Percentiles rank a stretch among this genome's conserved stretches.
Conservation (phyloP, 2,888 invertebrate species). For the Smittia sp. region DNA sequence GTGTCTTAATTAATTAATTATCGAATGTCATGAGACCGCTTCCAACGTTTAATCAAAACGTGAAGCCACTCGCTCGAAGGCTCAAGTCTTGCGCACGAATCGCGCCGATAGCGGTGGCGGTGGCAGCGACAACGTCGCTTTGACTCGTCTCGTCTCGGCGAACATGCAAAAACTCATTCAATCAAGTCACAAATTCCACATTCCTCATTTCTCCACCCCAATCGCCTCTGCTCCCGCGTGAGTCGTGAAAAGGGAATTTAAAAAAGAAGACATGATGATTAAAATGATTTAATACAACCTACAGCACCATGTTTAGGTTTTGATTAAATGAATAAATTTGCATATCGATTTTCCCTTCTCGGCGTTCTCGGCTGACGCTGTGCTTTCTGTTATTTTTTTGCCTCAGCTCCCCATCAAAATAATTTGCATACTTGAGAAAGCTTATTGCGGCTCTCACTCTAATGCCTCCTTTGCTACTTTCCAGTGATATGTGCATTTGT, state of each 20-base stretch:
- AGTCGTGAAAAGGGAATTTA: background rate
- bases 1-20: conserved; percentile 36
- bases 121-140: background rate
- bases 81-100: conserved; percentile 28
- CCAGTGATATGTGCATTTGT: conserved; percentile 1
- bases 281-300: conserved; percentile 37
- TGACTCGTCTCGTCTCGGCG: background rate
- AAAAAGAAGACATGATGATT: conserved; percentile 34
- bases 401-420: conserved; percentile 14
- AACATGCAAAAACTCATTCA: conserved; percentile 36
- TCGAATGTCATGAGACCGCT: conserved; percentile 18
- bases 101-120: background rate
- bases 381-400: background rate
- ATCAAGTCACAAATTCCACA: conserved; percentile 34
- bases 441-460: background rate
- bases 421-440: conserved; percentile 10
- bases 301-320: conserved; percentile 26
- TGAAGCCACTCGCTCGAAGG: background rate
- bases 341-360: conserved; percentile 36
- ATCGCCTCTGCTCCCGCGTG: background rate
- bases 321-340: conserved; percentile 41
- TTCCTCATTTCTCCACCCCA: background rate
- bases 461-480: background rate
- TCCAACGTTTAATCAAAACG: background rate
- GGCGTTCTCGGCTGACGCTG: background rate